A percentile compares a stretch with the other conserved stretches of the same genome.
Evolutionary conservation across 1,140 invertebrate species (phyloP).

Genomic region (Mycetomoellerius zeteki): DNA sequence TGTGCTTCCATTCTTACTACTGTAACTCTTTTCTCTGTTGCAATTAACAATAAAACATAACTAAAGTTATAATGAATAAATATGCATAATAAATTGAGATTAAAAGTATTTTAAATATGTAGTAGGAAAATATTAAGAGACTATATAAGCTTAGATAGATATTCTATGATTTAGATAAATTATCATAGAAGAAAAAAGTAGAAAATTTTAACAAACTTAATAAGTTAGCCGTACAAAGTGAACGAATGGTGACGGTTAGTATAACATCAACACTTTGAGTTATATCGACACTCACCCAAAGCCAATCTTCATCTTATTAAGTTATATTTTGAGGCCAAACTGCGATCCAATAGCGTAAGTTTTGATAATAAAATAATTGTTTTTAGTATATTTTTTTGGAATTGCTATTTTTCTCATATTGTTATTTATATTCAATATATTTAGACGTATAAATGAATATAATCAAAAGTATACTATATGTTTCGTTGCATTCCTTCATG

Average conservation of each 20-base stretch:
- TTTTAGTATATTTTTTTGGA: not conserved
- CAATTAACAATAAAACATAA: not conserved
- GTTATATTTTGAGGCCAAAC: conserved; percentile 31
- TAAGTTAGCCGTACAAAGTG: conserved; percentile 9
- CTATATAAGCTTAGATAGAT: not conserved
- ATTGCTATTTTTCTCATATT: not conserved
- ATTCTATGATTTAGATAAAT: not conserved
- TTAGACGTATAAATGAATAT: not conserved
- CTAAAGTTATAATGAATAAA: not conserved
- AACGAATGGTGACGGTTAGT: conserved; percentile 47
- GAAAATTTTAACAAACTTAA: conserved; percentile 17
- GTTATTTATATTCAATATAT: not conserved
- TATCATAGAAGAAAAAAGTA: conserved; percentile 30
- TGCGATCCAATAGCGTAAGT: conserved; percentile 38
- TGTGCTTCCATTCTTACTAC: conserved; percentile 18
- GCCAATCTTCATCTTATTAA: not conserved
- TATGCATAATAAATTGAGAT: not conserved
- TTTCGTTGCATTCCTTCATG: not conserved
- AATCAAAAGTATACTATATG: not conserved
- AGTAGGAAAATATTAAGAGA: not conserved
- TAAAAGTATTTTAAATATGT: not conserved
- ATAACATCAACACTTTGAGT: conserved; percentile 68
- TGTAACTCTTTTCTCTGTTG: conserved; percentile 61
- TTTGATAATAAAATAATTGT: conserved; percentile 35
- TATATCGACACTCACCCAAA: conserved; percentile 51